These are phyloP conservation scores for Didymodactylos carnosus DNA, from an alignment of 2,888 invertebrate genomes.

Conservation along the genomic window DNA sequence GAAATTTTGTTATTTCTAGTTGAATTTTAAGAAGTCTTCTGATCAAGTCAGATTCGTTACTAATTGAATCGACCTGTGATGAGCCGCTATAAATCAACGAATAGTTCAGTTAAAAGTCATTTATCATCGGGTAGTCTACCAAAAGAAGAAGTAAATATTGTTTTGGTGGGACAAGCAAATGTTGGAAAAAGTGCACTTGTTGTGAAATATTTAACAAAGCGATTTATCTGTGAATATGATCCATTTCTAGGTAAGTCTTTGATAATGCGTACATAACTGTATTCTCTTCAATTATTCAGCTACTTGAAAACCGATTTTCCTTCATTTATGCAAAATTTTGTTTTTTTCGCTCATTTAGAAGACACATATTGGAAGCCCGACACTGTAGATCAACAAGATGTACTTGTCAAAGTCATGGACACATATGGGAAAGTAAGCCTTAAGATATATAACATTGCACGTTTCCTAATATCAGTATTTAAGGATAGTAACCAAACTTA, in stretches of 20 bases:
- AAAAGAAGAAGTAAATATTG: conserved; percentile 19
- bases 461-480: no score
- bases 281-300: no score
- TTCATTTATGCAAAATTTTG: neutral
- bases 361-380: conserved; percentile 37
- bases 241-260: conserved; percentile 43
- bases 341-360: conserved; percentile 23
- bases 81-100: neutral
- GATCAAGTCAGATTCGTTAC: no score
- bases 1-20: no score
- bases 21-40: no score
- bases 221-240: conserved; percentile 71
- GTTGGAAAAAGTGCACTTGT: conserved; percentile 67
- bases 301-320: neutral
- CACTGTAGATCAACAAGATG: conserved; percentile 30
- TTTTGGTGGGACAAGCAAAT: conserved; percentile 52
- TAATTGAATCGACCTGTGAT: no score
- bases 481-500: no score
- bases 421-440: conserved; percentile 34
- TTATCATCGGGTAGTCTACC: neutral
- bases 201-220: conserved; percentile 59
- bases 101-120: neutral
- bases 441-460: no score
- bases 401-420: conserved; percentile 35
- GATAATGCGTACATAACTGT: no score